Evolutionary conservation across 2,113 vertebrate genomes (phyloP), one percentile per base, ranked within the genome.

Genomic region (Nesogale talazaci): DNA sequence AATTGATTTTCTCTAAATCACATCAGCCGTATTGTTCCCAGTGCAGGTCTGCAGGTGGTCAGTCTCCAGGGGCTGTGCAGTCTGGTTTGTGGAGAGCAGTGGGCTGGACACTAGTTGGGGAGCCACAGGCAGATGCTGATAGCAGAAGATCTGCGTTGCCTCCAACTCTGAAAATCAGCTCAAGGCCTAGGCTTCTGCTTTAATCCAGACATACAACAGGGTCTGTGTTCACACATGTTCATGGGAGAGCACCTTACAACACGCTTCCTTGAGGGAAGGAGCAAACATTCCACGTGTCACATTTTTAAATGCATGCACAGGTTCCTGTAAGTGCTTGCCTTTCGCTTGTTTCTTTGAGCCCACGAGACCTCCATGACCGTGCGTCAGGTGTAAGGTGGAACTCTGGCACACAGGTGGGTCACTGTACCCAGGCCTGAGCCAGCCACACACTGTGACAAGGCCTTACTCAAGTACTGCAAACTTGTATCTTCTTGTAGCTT

Each of bases 81-180:
- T 83, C 63, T 85, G 42, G 70, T 14, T 25, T 40, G n/a, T 70
- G n/a, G 67, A 70, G 34, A 75, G 22, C 17, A 38, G 31, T 40
- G 6, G 2, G 79, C 59, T 14, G 23, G 25, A 31, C 17, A 0
- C 12, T 11, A 1, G 10, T 2, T 9, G 23, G 74, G 82, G 6
- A 38, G 19, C 56, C 38, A 42, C 27, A 8, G 72, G 61, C 19
- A 16, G 46, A 27, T 1, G 2, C 12, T 36, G 78, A 36, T 19
- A 42, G 23, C 22, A 29, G 29, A 29, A 15, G 57, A 59, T 3
- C 14, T 15, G 57, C 34, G 34, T 81, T 59, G 25, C 14, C 0
- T 75, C 42, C 70, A 38, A 29, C 63, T 83, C 61, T 67, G 75
- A 92, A 89, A 56, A 78, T 78, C 90, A 90, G 17, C 69, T 76